Conservation (phyloP, 2,797 vertebrate genomes). For the Halcyon smyrnensis region DNA sequence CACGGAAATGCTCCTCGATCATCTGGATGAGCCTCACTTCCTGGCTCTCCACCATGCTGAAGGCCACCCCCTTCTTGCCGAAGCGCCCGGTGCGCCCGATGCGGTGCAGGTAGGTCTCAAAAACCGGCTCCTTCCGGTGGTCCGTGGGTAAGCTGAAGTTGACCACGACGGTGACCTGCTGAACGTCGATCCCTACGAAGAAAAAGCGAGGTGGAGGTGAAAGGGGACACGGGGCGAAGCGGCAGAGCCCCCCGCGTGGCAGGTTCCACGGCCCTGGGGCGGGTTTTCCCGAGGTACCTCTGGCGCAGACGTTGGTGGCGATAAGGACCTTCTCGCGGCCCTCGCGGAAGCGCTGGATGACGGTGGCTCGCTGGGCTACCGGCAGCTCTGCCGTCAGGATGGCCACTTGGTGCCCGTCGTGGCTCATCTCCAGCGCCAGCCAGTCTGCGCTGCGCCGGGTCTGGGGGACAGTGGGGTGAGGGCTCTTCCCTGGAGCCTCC, state of each 20-base stretch:
- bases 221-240: too few relatives aligned
- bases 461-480: neutral
- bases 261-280: too few relatives aligned
- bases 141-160: conserved; percentile 78
- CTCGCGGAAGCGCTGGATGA: conserved; percentile 80
- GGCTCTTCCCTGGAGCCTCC: neutral
- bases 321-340: conserved; percentile 83
- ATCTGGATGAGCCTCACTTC: conserved; percentile 41
- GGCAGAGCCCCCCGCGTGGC: too few relatives aligned
- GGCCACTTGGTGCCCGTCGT: conserved; percentile 78
- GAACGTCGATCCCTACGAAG: conserved; percentile 77
- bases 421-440: conserved; percentile 64
- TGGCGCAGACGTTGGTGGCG: conserved; percentile 82
- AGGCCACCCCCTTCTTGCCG: conserved; percentile 79
- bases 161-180: conserved; percentile 81
- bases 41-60: conserved; percentile 76
- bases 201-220: neutral
- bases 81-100: conserved; percentile 80
- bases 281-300: conserved; percentile 46
- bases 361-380: conserved; percentile 70
- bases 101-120: conserved; percentile 82
- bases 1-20: conserved; percentile 80
- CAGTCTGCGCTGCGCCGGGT: conserved; percentile 74
- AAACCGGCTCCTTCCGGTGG: conserved; percentile 30
- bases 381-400: conserved; percentile 77